Percentiles rank a stretch among this genome's conserved stretches.
phyloP scores from a whole-genome alignment of 2,113 vertebrate genomes.

The Corvus cornix region DNA sequence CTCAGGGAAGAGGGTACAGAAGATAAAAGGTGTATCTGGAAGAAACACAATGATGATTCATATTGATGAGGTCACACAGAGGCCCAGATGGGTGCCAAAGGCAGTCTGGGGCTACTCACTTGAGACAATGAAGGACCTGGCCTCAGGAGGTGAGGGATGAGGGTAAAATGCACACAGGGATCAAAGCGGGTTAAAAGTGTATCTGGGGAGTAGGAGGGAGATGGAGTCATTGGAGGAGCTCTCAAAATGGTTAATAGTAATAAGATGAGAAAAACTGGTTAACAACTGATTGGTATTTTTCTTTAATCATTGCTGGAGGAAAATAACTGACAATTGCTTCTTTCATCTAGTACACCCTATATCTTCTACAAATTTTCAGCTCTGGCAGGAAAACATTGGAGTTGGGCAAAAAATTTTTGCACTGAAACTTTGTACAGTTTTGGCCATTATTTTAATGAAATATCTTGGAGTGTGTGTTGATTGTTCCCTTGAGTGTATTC shows the following conservation, averaged over 20 bases:
- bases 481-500: background rate
- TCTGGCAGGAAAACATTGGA: background rate
- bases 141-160: background rate
- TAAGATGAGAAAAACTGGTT: background rate
- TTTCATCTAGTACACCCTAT: background rate
- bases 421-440: background rate
- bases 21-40: background rate
- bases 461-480: background rate
- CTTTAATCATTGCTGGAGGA: background rate
- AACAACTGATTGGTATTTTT: background rate
- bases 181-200: background rate
- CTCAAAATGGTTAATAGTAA: background rate
- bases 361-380: background rate
- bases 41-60: background rate
- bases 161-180: background rate
- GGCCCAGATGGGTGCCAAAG: background rate
- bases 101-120: background rate
- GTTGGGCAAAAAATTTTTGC: background rate
- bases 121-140: background rate
- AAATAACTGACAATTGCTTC: background rate
- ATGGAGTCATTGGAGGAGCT: background rate
- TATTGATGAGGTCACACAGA: background rate
- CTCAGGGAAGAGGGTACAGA: background rate
- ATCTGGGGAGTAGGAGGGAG: background rate
- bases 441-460: background rate